Evolutionary conservation across 37 sponge, comb jelly and placozoan genomes (phyloP), one percentile per base, ranked within the genome.

Genomic region (Diacarnus erythraeanus): DNA sequence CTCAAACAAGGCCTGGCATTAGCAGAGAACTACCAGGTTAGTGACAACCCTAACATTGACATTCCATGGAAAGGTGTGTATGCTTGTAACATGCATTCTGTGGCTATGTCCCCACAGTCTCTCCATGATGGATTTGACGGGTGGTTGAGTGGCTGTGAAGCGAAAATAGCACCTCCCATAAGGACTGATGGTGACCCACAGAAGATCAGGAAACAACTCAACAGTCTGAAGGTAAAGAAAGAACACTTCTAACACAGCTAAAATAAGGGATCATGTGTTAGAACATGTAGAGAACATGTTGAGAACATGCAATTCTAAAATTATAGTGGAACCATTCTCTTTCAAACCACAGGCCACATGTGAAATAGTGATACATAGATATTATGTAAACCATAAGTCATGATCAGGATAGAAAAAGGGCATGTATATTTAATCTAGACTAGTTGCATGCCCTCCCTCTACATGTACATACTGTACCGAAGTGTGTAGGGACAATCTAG

Each of bases 1-100:
- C 63, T 91, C 69, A 79, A 69, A 47, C 54, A 63, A 33, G 88
- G 74, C 36, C 42, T 76, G 2, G 69, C 59, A 3, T 35, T 69
- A 26, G 91, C 88, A 41, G 63, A 70, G 67, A 76, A 82, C 15
- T 91, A 91, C 42, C 66, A 91, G 75, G 80, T 80, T 25, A 37
- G 31, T 15, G 25, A 36, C 37, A 58, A 5, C 30, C 38, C 69
- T 30, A 18, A 68, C 3, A 43, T n/a, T 42, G 43, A 21, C 1
- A 18, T 4, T 6, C 4, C 10, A 40, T 40, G 3, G 17, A 43
- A 3, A 4, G 9, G 4, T 1, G 1, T 10, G 3, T 18, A 35
- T 71, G 27, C 8, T 6, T 71, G 57, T 34, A 34, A 17, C 1
- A 29, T 54, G 30, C 20, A 27, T 74, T 56, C 42, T 35, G 18